Evolutionary conservation across 2,888 invertebrate species (phyloP), one percentile per base, ranked within the genome.

Genomic region (Pammene fasciana): DNA sequence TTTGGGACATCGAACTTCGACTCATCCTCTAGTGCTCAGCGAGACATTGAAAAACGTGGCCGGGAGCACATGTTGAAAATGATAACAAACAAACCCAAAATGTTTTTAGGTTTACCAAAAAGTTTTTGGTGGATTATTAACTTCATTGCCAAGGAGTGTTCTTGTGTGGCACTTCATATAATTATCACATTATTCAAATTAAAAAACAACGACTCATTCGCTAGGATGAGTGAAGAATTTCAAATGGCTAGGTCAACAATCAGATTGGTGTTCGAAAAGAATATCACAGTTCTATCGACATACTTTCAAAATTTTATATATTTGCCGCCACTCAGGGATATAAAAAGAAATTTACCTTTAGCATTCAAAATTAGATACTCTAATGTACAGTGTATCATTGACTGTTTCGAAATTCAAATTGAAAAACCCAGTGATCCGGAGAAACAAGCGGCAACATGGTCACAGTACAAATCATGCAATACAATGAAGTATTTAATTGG

Each of bases 321-420:
- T 6, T 36, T 26, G 5, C 55, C 55, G 13, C 43, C 14, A 10
- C 34, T 16, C 14, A 36, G 4, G 7, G 36, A 36, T 6, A 36
- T 36, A 6, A 36, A 62, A 52, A 52, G 13, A 62, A 52, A 62
- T 14, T 45, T 62, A 8, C 62, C 62, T 41, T 18, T 61, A 5
- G 36, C 13, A 11, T 71, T 71, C 46, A 64, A 67, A 60, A 54
- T 60, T 9, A 65, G 38, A 7, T 71, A 62, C 41, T 67, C 67
- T 1, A 71, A 67, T 67, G 67, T 71, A 8, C 64, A 67, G 34
- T 65, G 65, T 54, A 70, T 72, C 43, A 67, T 72, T 14, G 70
- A 70, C 43, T 72, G 72, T 34, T 70, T 72, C 62, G 70, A 72
- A 52, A 72, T 72, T 14, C 55, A 72, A 43, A 72, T 67, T 16